phyloP scores from a whole-genome alignment of 2,113 vertebrate species.

The Cyprinodon variegatus region DNA sequence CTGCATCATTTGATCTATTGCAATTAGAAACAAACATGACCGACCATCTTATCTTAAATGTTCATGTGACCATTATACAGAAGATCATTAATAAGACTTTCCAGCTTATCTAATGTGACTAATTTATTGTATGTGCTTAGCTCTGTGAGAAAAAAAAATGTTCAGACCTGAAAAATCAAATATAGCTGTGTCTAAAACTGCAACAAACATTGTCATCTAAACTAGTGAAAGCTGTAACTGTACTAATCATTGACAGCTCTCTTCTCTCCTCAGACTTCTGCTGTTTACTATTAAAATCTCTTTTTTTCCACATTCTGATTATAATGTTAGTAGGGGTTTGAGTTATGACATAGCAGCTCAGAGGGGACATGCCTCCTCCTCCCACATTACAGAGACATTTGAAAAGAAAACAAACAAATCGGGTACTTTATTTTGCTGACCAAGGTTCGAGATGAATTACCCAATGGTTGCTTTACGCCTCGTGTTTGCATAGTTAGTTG shows the following conservation, averaged over 20 bases:
- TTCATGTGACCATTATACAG: not conserved
- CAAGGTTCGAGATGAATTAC: not conserved
- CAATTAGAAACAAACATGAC: not conserved
- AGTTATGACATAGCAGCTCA: constrained; percentile 13
- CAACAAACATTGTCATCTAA: not conserved
- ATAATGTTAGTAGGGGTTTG: constrained; percentile 1
- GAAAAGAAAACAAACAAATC: constrained; percentile 34
- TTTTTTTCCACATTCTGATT: not conserved
- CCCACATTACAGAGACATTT: constrained; percentile 1
- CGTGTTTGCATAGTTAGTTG: not conserved
- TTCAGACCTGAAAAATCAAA: not conserved
- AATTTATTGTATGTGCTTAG: not conserved
- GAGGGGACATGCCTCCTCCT: constrained; percentile 21
- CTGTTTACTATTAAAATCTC: not conserved
- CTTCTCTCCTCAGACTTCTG: not conserved
- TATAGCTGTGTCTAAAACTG: not conserved
- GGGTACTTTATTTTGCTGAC: not conserved
- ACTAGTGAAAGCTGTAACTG: not conserved
- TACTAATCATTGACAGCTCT: constrained; percentile 7
- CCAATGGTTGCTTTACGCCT: not conserved
- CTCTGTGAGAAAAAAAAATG: not conserved
- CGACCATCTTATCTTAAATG: not conserved
- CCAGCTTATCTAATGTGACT: not conserved
- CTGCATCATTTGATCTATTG: not conserved
- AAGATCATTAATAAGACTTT: not conserved